phyloP scores from a whole-genome alignment of 2,113 vertebrate species.

The Dinomys branickii region DNA sequence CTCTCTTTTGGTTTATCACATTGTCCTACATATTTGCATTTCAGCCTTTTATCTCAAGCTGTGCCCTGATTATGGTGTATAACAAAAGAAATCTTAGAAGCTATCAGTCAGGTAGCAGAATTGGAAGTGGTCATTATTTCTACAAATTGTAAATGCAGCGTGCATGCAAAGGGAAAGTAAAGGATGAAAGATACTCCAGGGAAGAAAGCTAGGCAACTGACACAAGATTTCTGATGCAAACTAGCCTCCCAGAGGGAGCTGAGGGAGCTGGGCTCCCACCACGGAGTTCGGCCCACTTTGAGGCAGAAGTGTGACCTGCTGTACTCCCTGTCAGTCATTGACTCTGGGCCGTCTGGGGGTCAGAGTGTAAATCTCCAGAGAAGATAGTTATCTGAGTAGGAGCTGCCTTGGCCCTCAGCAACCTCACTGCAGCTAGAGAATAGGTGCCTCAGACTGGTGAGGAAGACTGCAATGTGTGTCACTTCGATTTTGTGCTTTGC shows the following conservation, averaged over 20 bases:
- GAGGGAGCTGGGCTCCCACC: not conserved
- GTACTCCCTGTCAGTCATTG: not conserved
- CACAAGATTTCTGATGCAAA: not conserved
- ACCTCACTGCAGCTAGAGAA: not conserved
- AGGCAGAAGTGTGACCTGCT: not conserved
- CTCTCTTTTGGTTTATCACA: not conserved
- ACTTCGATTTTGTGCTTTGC: not conserved
- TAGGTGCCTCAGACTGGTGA: not conserved
- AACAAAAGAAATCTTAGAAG: not conserved
- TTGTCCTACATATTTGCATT: not conserved
- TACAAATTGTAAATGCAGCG: not conserved
- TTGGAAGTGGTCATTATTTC: not conserved
- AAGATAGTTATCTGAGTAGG: not conserved
- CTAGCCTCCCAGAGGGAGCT: not conserved
- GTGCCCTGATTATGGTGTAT: not conserved
- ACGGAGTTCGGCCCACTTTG: not conserved
- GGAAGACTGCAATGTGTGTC: not conserved
- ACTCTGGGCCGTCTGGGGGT: not conserved
- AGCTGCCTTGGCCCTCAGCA: not conserved
- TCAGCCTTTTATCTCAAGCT: not conserved
- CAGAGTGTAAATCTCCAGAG: not conserved
- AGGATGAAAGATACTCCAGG: too few species aligned
- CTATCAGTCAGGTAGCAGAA: not conserved
- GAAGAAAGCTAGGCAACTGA: not conserved
- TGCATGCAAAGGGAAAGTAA: not conserved